phyloP scores from a whole-genome alignment of 2,113 vertebrate genomes.

The Lagopus leucura region DNA sequence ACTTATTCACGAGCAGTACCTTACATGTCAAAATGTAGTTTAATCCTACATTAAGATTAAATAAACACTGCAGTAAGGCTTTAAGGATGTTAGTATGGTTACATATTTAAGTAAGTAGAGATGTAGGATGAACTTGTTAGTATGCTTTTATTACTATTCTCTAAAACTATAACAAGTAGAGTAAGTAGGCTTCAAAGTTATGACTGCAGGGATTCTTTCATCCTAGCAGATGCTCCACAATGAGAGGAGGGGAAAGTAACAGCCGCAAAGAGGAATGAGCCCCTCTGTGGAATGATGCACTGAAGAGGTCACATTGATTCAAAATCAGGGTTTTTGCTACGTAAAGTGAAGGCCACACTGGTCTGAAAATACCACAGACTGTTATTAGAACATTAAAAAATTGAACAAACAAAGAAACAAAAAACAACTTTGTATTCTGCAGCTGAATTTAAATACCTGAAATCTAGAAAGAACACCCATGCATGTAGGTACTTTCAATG shows the following conservation, averaged over 20 bases:
- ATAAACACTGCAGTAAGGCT: neutral
- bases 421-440: neutral
- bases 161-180: too few species aligned
- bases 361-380: neutral
- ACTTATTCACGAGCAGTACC: neutral
- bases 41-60: neutral
- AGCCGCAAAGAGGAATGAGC: neutral
- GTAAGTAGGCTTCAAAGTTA: neutral
- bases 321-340: neutral
- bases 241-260: neutral
- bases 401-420: too few species aligned
- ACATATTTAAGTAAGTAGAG: neutral
- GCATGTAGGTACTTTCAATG: neutral
- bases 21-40: neutral
- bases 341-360: neutral
- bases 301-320: neutral
- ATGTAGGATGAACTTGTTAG: neutral
- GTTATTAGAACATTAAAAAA: neutral
- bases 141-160: neutral
- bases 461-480: neutral
- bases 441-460: neutral
- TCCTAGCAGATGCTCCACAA: neutral
- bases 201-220: neutral
- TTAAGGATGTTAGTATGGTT: neutral
- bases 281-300: neutral